phyloP scores from a whole-genome alignment of 2,797 vertebrate genomes.

The Tauraco hartlaubi region DNA sequence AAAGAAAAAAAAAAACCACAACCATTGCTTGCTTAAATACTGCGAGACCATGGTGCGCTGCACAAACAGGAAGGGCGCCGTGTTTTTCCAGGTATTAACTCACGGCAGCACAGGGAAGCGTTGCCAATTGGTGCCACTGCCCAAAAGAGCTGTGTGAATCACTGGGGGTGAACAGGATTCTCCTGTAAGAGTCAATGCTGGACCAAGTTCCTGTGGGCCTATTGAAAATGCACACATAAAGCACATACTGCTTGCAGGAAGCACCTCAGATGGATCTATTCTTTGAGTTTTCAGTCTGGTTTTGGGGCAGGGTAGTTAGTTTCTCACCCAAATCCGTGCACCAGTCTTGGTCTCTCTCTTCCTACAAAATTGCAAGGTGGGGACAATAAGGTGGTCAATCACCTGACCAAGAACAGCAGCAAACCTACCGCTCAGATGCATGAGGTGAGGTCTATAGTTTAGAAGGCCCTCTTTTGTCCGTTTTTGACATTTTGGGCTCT shows the following conservation, averaged over 20 bases:
- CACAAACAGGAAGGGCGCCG: background rate
- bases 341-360: background rate
- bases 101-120: background rate
- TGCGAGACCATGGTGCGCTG: background rate
- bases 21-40: background rate
- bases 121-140: background rate
- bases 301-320: background rate
- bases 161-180: background rate
- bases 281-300: background rate
- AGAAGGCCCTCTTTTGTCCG: background rate
- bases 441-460: constrained; percentile 43
- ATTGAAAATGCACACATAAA: background rate
- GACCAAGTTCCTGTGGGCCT: background rate
- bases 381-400: constrained; percentile 80
- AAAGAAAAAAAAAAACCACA: background rate
- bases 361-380: constrained; percentile 82
- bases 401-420: constrained; percentile 79
- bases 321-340: background rate
- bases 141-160: background rate
- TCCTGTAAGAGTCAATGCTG: background rate
- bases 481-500: background rate
- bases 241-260: background rate
- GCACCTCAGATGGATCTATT: background rate
- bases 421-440: constrained; percentile 76
- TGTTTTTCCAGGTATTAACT: constrained; percentile 12